Conservation (phyloP, 2,797 vertebrate species). For the Leptoclinus maculatus region DNA sequence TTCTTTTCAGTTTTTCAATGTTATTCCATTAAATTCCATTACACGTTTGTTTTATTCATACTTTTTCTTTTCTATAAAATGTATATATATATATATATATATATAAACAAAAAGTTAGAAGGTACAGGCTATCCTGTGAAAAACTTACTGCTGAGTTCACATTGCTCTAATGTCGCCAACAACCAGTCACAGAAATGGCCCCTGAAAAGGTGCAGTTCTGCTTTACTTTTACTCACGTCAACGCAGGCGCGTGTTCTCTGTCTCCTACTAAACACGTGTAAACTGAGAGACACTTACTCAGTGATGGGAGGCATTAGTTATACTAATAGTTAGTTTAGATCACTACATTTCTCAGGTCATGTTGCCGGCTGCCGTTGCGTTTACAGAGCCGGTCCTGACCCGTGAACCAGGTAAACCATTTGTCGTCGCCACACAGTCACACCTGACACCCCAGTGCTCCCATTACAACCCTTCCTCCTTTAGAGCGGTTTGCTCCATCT, state of each 20-base stretch:
- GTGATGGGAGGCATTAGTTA: background rate
- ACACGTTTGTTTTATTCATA: background rate
- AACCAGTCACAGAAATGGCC: too few species aligned
- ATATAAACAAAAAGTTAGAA: background rate
- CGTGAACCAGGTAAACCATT: background rate
- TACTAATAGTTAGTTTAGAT: background rate
- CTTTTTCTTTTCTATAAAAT: background rate
- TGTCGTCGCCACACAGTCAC: background rate
- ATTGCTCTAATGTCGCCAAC: background rate
- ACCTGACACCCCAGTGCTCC: too few species aligned
- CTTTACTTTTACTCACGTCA: too few species aligned
- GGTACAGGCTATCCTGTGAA: background rate
- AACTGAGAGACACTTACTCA: too few species aligned
- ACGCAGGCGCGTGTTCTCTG: too few species aligned
- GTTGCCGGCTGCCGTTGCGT: too few species aligned
- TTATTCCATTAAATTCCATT: background rate
- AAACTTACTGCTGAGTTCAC: background rate
- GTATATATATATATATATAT: background rate
- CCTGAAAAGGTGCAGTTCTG: too few species aligned
- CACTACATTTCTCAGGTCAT: background rate
- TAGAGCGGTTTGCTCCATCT: background rate
- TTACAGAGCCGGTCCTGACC: background rate
- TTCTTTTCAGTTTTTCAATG: background rate
- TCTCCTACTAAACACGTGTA: too few species aligned
- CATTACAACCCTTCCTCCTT: background rate